Evolutionary conservation across 2,797 vertebrate species (phyloP).

Genomic region (Mycteria americana): DNA sequence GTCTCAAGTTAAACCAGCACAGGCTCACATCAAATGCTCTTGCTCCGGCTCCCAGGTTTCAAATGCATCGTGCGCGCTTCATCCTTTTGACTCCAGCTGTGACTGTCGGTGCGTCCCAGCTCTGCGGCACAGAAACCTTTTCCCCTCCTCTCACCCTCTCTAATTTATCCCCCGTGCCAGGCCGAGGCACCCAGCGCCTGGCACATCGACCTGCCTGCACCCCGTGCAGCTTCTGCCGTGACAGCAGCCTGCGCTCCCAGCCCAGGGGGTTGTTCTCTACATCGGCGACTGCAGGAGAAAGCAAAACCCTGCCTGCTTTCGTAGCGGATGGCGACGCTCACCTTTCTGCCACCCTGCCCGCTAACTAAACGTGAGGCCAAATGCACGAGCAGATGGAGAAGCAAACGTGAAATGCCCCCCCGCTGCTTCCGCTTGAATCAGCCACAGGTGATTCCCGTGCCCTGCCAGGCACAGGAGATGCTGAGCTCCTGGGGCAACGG

Average conservation of each 20-base stretch:
- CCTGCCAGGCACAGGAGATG: background rate
- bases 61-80: fast-evolving
- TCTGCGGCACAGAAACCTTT: background rate
- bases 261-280: background rate
- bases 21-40: background rate
- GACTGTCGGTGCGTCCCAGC: background rate
- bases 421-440: background rate
- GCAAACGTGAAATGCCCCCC: background rate
- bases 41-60: background rate
- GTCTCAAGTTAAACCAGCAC: background rate
- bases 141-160: background rate
- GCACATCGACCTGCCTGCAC: background rate
- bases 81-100: background rate
- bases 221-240: background rate
- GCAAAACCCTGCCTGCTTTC: background rate
- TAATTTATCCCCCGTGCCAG: background rate
- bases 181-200: background rate
- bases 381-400: background rate
- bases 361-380: background rate
- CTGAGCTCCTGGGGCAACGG: background rate
- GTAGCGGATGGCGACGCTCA: background rate
- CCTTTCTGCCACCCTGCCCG: background rate
- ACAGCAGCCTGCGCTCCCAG: background rate
- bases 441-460: background rate
- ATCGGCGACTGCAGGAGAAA: background rate